phyloP scores from a whole-genome alignment of 2,797 vertebrate species.

The Caiman crocodilus region DNA sequence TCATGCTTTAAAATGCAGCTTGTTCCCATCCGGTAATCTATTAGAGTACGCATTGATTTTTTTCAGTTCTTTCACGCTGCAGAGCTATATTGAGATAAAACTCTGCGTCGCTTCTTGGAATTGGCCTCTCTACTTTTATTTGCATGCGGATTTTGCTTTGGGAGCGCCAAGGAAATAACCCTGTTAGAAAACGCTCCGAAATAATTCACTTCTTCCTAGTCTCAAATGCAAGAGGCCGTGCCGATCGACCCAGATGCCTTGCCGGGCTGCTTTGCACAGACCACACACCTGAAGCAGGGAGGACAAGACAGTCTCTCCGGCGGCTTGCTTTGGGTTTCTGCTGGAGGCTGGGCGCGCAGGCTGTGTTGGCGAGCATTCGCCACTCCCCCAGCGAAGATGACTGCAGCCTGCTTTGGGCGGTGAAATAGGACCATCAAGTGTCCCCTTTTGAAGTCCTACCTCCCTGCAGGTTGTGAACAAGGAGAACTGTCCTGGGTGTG shows the following conservation, averaged over 20 bases:
- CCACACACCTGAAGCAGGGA: neutral
- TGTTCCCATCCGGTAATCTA: slow-evolving; percentile 23
- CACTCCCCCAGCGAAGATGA: neutral
- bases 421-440: neutral
- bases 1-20: slow-evolving; percentile 54
- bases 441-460: neutral
- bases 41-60: slow-evolving; percentile 62
- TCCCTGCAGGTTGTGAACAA: neutral
- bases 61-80: neutral
- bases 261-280: neutral
- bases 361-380: neutral
- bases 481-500: neutral
- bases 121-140: neutral
- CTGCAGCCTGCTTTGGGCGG: neutral
- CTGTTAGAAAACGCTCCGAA: neutral
- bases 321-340: neutral
- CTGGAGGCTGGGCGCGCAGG: neutral
- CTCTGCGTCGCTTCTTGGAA: neutral
- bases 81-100: neutral
- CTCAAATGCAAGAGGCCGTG: neutral
- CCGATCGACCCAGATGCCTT: neutral
- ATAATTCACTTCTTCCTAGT: neutral
- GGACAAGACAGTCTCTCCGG: neutral
- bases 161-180: neutral
- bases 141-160: neutral